These are phyloP conservation scores for Edolisoma coerulescens DNA, from an alignment of 2,113 vertebrate species.

Conservation along the genomic window DNA sequence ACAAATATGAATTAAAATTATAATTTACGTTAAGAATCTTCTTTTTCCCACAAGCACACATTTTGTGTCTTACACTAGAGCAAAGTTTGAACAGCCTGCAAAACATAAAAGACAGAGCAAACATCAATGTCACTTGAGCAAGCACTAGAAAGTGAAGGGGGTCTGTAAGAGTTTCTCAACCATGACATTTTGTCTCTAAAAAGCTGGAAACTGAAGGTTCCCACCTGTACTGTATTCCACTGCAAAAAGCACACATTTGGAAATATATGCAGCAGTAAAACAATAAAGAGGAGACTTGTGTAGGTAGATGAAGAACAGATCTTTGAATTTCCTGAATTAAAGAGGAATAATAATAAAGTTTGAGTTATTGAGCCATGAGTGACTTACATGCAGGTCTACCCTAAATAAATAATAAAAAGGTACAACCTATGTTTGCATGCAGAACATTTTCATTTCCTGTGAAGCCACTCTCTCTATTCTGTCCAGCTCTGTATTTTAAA, in stretches of 20 bases:
- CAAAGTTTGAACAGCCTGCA: background rate
- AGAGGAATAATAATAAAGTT: background rate
- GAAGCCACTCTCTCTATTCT: background rate
- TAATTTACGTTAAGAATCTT: constrained; percentile 28
- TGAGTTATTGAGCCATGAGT: background rate
- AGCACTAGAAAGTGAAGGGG: background rate
- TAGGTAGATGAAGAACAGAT: background rate
- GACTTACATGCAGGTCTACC: background rate
- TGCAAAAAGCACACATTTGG: background rate
- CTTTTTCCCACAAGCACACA: background rate
- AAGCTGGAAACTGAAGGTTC: background rate
- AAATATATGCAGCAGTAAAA: background rate
- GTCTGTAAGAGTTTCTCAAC: background rate
- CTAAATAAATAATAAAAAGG: background rate
- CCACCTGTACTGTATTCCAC: background rate
- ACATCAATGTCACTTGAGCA: background rate
- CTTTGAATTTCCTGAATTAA: background rate
- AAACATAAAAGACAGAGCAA: background rate
- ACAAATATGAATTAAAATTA: constrained; percentile 34
- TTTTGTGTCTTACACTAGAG: background rate
- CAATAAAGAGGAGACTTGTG: background rate
- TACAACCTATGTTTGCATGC: background rate
- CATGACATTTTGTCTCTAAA: background rate
- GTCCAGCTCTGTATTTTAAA: constrained; percentile 29
- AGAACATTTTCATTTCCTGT: background rate